Evolutionary conservation across 2,888 invertebrate species (phyloP).

Genomic region (Philhelius pedissequus): DNA sequence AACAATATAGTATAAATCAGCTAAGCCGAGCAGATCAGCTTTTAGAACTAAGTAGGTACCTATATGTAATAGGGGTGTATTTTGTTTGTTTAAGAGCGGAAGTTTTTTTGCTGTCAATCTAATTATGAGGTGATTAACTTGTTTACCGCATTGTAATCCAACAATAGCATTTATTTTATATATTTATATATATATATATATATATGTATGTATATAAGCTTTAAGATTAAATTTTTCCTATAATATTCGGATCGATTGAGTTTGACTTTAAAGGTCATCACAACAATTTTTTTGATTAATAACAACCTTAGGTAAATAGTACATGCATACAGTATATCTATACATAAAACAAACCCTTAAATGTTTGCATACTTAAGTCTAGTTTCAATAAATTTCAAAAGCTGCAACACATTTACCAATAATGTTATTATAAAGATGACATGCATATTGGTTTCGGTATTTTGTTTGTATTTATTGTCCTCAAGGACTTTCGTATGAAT

Average conservation of each 20-base stretch:
- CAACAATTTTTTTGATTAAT: constrained; percentile 26
- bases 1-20: too few species aligned
- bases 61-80: not conserved
- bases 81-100: constrained; percentile 21
- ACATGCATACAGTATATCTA: not conserved
- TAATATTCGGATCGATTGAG: not conserved
- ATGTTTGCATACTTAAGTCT: not conserved
- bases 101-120: constrained; percentile 53
- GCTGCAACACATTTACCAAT: too few species aligned
- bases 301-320: not conserved
- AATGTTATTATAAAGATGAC: too few species aligned
- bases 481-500: not conserved
- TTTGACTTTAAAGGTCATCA: constrained; percentile 37
- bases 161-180: constrained; percentile 26
- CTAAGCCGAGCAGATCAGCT: too few species aligned
- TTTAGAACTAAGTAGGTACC: too few species aligned
- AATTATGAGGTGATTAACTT: constrained; percentile 58
- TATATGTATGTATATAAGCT: not conserved
- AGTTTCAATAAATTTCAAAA: not conserved
- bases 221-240: constrained; percentile 13
- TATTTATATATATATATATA: not conserved
- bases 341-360: not conserved
- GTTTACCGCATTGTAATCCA: constrained; percentile 43
- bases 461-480: not conserved
- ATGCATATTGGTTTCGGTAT: not conserved